Conservation (phyloP, 2,888 invertebrate genomes). For the Agrotis segetum region DNA sequence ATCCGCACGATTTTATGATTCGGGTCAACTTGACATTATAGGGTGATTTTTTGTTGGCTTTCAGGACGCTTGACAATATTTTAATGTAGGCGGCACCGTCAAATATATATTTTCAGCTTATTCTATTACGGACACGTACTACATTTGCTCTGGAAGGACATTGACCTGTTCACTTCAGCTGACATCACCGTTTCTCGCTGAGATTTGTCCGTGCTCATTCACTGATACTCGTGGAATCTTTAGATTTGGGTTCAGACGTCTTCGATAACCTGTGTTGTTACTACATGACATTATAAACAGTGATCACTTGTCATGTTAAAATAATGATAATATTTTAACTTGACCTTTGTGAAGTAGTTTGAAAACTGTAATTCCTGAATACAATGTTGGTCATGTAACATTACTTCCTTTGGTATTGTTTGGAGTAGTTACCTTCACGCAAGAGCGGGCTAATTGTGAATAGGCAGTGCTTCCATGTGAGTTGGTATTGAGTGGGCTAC, state of each 20-base stretch:
- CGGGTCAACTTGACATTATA: conserved; percentile 56
- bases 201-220: conserved; percentile 31
- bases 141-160: conserved; percentile 50
- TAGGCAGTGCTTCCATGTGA: conserved; percentile 38
- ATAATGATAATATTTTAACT: conserved; percentile 17
- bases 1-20: conserved; percentile 56
- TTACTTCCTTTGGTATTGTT: conserved; percentile 45
- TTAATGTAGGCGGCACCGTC: conserved; percentile 12
- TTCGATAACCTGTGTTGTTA: conserved; percentile 52
- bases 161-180: conserved; percentile 55
- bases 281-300: conserved; percentile 20
- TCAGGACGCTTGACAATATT: conserved; percentile 26
- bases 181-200: conserved; percentile 36
- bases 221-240: conserved; percentile 26
- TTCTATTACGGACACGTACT: conserved; percentile 30
- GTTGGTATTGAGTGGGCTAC: conserved; percentile 26
- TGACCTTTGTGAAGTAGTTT: conserved; percentile 35
- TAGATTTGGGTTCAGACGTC: conserved; percentile 37
- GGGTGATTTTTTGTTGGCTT: conserved; percentile 37
- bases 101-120: conserved; percentile 35
- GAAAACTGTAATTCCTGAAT: conserved; percentile 42
- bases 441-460: conserved; percentile 54
- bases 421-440: conserved; percentile 54
- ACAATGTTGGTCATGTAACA: conserved; percentile 26
- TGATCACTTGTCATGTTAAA: conserved; percentile 15